A percentile compares a stretch with the other conserved stretches of the same genome.
phyloP scores from a whole-genome alignment of 2,797 vertebrate species.

The Aulostomus chinensis region DNA sequence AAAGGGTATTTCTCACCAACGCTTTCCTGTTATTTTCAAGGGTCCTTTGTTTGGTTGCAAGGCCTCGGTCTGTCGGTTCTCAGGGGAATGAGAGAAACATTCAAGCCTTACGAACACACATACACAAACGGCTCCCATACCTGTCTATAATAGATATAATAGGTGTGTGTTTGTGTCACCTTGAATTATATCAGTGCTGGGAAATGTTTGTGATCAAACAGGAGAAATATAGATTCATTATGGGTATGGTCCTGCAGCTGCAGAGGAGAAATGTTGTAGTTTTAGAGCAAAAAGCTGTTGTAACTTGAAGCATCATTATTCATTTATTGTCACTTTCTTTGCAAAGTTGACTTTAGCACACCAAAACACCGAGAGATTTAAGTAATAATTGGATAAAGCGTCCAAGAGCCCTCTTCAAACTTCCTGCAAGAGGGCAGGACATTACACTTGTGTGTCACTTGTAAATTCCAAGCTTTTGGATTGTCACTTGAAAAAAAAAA shows the following conservation, averaged over 20 bases:
- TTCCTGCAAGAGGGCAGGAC: slow-evolving; percentile 5
- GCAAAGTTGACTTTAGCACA: too few relatives aligned
- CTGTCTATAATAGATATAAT: too few relatives aligned
- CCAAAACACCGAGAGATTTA: too few relatives aligned
- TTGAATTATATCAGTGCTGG: too few relatives aligned
- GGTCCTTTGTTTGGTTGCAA: slow-evolving; percentile 96
- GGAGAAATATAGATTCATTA: too few relatives aligned
- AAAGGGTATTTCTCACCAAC: slow-evolving; percentile 98
- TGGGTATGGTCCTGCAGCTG: too few relatives aligned
- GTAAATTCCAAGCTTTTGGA: slow-evolving; percentile 73
- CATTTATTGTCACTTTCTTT: too few relatives aligned
- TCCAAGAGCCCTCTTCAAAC: slow-evolving; percentile 40
- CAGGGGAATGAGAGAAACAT: slow-evolving; percentile 89
- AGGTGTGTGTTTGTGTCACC: slow-evolving; percentile 19
- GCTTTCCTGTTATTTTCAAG: slow-evolving; percentile 98
- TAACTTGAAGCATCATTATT: too few relatives aligned
- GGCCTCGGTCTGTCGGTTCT: slow-evolving; percentile 88
- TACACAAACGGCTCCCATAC: slow-evolving; percentile 44
- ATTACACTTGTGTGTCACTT: slow-evolving; percentile 45
- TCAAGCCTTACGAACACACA: slow-evolving; percentile 47
- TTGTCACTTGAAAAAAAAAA: slow-evolving; percentile 70
- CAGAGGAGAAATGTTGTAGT: too few relatives aligned
- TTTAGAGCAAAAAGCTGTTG: too few relatives aligned
- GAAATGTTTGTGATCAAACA: too few relatives aligned
- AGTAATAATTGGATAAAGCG: slow-evolving; percentile 28